Evolutionary conservation across 1,140 invertebrate genomes (phyloP), one percentile per base, ranked within the genome.

Genomic region (Paramacrobiotus metropolitanus): DNA sequence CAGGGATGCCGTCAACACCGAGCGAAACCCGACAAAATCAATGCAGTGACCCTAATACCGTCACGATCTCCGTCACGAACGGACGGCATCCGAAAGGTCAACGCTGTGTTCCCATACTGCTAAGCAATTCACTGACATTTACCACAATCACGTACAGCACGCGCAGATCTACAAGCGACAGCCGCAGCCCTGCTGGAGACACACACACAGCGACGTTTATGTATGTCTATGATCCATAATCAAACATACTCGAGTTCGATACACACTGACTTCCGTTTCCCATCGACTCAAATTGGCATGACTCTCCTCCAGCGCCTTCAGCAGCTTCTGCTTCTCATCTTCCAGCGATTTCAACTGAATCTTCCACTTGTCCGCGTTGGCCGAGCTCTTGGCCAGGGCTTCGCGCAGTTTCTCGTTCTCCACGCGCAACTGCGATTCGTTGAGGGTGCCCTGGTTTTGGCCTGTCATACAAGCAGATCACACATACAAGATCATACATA

Each of bases 341-440:
- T 95, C 95, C 65, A 96, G 76, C 3, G 90, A 94, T 62, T 87
- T 84, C 65, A 97, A 75, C 76, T 97, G 91, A 59, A 95, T 82
- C 79, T 96, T 91, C 91, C 91, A 96, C 73, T 96, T 95, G 75
- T 95, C 95, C 1, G 89, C 89, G 77, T 94, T 94, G 29, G 87
- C 85, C 60, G 88, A 93, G 75, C 89, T 92, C 75, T 96, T 90
- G 63, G 90, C 89, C 64, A 96, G 75, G 18, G 91, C 91, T 65
- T 94, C 78, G 77, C 94, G 94, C 44, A 97, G 79, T 66, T 89
- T 79, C 71, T 95, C 91, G 74, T 95, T 96, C 75, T 97, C 92
- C 76, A 95, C 94, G 72, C 93, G 89, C 31, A 96, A 77, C 72
- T 94, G 89, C 70, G 85, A 84, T 70, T 93, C 88, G 3, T 80